Percentiles rank a stretch among this genome's conserved stretches.
phyloP scores from a whole-genome alignment of 2,888 invertebrate genomes.

The Trachelus troglodyta region DNA sequence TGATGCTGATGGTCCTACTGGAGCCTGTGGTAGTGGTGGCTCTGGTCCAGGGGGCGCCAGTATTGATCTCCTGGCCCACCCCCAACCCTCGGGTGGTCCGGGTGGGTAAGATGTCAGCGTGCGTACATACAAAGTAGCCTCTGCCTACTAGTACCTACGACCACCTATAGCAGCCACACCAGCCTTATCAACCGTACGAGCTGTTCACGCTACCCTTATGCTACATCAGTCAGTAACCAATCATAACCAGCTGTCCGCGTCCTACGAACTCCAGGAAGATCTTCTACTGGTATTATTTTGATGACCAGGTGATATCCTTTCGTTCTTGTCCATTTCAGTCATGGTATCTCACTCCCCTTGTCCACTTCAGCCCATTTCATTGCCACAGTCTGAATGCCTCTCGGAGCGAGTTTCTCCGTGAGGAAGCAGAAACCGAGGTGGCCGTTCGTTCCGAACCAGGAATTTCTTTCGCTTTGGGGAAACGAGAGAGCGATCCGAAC shows the following conservation, averaged over 20 bases:
- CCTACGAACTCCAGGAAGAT: background rate
- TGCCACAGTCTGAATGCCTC: background rate
- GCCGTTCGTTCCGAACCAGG: background rate
- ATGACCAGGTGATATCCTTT: background rate
- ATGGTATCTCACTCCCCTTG: too few relatives aligned
- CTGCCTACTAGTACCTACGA: constrained; percentile 22
- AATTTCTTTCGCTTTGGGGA: background rate
- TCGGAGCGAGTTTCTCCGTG: background rate
- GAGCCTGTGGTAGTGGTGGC: constrained; percentile 39
- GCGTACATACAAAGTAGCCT: constrained; percentile 66
- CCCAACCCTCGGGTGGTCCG: constrained; percentile 37
- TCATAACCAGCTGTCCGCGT: background rate
- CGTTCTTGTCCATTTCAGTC: background rate
- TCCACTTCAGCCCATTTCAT: background rate
- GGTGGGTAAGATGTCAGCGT: constrained; percentile 64
- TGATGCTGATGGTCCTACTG: constrained; percentile 8
- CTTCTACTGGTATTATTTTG: background rate
- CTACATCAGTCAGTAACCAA: background rate
- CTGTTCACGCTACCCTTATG: background rate
- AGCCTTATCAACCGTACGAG: background rate
- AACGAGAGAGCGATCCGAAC: background rate
- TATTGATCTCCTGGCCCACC: constrained; percentile 63
- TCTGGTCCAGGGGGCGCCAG: constrained; percentile 63
- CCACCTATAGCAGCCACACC: constrained; percentile 1
- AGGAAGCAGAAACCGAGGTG: background rate